Evolutionary conservation across 1,140 invertebrate species (phyloP).

Genomic region (Eumaeus atala): DNA sequence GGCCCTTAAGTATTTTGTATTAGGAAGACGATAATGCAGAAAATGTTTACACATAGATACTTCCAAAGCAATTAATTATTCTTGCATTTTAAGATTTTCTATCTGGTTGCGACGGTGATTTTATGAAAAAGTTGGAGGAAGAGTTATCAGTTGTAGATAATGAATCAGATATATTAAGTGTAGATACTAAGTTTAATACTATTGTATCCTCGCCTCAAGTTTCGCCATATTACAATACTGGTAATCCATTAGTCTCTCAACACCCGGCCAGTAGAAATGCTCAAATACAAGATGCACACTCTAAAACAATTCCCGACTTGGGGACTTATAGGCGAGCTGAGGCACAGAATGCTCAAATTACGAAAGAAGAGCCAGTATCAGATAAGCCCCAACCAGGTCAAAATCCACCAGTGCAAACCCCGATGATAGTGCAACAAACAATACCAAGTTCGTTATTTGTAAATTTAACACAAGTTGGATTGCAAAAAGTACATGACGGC

Average conservation of each 20-base stretch:
- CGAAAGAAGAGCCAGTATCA: conserved; percentile 30
- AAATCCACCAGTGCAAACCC: conserved; percentile 35
- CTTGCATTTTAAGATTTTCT: conserved; percentile 54
- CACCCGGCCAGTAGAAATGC: conserved; percentile 39
- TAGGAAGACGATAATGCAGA: too few relatives aligned
- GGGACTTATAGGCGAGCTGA: conserved; percentile 46
- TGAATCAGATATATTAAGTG: conserved; percentile 39
- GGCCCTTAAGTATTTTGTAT: too few relatives aligned
- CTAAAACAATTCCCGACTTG: conserved; percentile 42
- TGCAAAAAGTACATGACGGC: conserved; percentile 48
- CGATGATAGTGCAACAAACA: conserved; percentile 62
- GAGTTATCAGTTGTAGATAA: conserved; percentile 49
- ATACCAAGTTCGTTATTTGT: conserved; percentile 59
- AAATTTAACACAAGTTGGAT: conserved; percentile 45
- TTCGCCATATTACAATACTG: conserved; percentile 41
- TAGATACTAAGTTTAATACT: conserved; percentile 42
- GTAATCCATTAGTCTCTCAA: conserved; percentile 61
- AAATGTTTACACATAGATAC: too few relatives aligned
- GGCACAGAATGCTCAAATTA: conserved; percentile 39
- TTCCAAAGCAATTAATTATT: not conserved
- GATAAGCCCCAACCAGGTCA: conserved; percentile 44
- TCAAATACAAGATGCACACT: conserved; percentile 29
- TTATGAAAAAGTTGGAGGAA: conserved; percentile 63
- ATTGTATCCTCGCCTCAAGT: conserved; percentile 39
- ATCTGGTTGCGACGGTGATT: conserved; percentile 61